These are phyloP conservation scores for Carapus acus DNA, from an alignment of 2,797 vertebrate genomes.

Conservation along the genomic window DNA sequence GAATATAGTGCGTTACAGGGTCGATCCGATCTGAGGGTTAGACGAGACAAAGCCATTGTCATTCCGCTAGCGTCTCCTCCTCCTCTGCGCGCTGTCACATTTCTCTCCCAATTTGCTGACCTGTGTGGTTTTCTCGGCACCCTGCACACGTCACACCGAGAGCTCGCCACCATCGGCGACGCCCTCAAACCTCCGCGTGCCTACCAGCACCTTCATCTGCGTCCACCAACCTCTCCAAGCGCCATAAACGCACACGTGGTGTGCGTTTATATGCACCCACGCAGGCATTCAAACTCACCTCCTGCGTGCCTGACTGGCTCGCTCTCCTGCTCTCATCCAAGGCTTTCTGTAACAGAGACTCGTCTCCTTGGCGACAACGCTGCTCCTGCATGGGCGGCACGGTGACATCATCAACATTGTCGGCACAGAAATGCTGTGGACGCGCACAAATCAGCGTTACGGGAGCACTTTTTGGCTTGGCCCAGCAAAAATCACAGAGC, in stretches of 20 bases:
- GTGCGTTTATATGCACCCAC: conserved; percentile 11
- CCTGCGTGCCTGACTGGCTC: conserved; percentile 58
- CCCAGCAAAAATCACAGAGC: background rate
- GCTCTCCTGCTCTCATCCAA: conserved; percentile 67
- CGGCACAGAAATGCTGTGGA: conserved; percentile 4
- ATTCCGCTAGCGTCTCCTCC: conserved; percentile 38
- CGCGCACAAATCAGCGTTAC: background rate
- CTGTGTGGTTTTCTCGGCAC: conserved; percentile 17
- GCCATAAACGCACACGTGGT: conserved; percentile 8
- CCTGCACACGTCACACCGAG: background rate
- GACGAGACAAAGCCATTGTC: conserved; percentile 41
- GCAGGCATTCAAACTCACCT: conserved; percentile 62
- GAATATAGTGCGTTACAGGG: conserved; percentile 30
- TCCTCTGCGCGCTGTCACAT: conserved; percentile 19
- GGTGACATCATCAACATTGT: conserved; percentile 51
- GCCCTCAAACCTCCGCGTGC: conserved; percentile 37
- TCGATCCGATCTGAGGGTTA: conserved; percentile 58
- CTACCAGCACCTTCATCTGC: conserved; percentile 22
- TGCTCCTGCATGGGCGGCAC: conserved; percentile 67
- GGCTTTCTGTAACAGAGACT: conserved; percentile 63
- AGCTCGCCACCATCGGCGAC: conserved; percentile 1
- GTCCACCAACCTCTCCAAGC: conserved; percentile 5
- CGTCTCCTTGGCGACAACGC: conserved; percentile 68
- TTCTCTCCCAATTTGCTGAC: conserved; percentile 33
- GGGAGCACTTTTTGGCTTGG: conserved; percentile 19